Base-by-base conservation (phyloP, 2,113 vertebrate species). In the Tragelaphus strepsiceros region DNA sequence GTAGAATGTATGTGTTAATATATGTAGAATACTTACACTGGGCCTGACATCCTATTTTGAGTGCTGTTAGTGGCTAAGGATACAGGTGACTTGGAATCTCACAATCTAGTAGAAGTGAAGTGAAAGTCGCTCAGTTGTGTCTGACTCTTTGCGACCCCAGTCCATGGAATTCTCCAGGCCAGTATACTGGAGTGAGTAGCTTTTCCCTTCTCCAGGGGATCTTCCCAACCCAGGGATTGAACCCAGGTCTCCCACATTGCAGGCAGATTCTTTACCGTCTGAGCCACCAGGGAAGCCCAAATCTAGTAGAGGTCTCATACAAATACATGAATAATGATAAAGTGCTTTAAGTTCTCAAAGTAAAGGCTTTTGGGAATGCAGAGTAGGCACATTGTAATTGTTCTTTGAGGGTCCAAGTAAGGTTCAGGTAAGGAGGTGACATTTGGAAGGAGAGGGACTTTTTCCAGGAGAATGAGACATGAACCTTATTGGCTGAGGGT, bases 371-470 rank as follows among this genome's bases (percentile, higher is more conserved):
- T 71, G 95, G 51, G 61, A 81, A 43, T 93, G 28, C n/a, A 86
- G n/a, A 80, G 35, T 56, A 88, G 35, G 5, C 21, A 7, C 77
- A 74, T n/a, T 58, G 67, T 87, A 67, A 59, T 59, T 87, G 56
- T 96, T 92, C 32, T 95, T 90, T 78, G 43, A 96, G 61, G 14
- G 10, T 78, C 59, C 56, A 85, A 32, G 35, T 95, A 84, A 95
- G 46, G 4, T 64, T 84, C 15, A 90, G 54, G 24, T 92, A 87
- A 89, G 62, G 61, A 85, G 51, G 14, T 53, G 54, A 77, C 80
- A 80, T 88, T 93, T 91, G 35, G 87, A 93, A 62, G 61, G 9
- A 78, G 54, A 49, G 51, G 53, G 54, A 1, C 12, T 80, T 94
- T 91, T 95, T 94, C 64, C 17, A 62, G 61, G n/a, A 82, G 64